Evolutionary conservation across 2,113 vertebrate species (phyloP).

Genomic region (crab-eating macaque (Macaca fascicularis)): DNA sequence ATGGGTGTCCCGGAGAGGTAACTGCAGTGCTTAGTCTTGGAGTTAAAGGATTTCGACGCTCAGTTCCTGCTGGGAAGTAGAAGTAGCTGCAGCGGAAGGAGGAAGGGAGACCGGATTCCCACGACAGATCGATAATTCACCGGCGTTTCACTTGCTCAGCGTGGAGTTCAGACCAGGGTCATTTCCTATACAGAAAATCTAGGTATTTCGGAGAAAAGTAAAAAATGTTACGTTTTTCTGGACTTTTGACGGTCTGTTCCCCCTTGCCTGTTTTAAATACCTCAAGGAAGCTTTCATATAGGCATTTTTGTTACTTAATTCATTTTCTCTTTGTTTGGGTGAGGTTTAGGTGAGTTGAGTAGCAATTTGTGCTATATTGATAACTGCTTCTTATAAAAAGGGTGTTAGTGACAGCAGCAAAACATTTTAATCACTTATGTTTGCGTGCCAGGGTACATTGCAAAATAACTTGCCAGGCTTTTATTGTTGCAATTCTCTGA

Average conservation of each 20-base stretch:
- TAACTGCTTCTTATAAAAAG: background rate
- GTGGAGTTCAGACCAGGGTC: constrained; percentile 67
- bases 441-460: background rate
- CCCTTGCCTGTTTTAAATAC: background rate
- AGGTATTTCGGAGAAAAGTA: background rate
- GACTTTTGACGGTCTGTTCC: background rate
- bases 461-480: background rate
- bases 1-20: background rate
- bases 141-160: constrained; percentile 47
- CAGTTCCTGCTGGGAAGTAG: background rate
- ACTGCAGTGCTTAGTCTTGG: background rate
- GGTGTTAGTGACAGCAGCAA: background rate
- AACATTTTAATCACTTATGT: background rate
- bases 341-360: background rate
- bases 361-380: background rate
- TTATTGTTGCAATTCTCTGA: background rate
- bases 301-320: background rate
- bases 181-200: constrained; percentile 38
- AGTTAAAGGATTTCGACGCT: background rate
- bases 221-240: background rate
- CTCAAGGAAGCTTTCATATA: background rate
- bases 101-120: constrained; percentile 70
- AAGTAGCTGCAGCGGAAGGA: constrained; percentile 50
- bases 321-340: background rate
- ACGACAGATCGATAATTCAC: constrained; percentile 62